phyloP scores from a whole-genome alignment of 2,888 invertebrate species.

The Palloptera scutellata region DNA sequence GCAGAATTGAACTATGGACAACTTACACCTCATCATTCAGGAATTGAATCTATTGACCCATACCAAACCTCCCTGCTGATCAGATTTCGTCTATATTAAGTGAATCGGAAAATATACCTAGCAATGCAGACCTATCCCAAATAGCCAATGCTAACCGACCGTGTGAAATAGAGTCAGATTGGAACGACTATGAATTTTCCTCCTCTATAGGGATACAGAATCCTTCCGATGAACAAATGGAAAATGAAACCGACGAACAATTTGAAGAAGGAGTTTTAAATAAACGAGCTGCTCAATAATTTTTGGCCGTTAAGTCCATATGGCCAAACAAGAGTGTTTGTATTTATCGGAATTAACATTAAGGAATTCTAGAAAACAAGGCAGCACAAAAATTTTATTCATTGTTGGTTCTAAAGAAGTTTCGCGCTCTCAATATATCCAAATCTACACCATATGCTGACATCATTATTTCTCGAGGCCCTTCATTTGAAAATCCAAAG shows the following conservation, averaged over 20 bases:
- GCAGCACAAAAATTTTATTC: conserved; percentile 99
- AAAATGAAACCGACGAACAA: conserved; percentile 90
- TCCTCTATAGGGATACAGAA: conserved; percentile 77
- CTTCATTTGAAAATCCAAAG: conserved; percentile 82
- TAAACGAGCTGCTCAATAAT: conserved; percentile 92
- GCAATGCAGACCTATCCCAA: conserved; percentile 23
- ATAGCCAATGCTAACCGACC: conserved; percentile 25
- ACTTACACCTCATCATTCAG: conserved; percentile 64
- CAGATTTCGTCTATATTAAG: conserved; percentile 65
- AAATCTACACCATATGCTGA: conserved; percentile 89
- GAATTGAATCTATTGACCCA: conserved; percentile 67
- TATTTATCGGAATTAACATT: conserved; percentile 82
- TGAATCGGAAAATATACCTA: conserved; percentile 54
- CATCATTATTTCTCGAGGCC: conserved; percentile 83
- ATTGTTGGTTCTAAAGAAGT: conserved; percentile 94
- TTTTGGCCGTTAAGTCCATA: conserved; percentile 78
- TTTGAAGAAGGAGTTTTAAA: conserved; percentile 92
- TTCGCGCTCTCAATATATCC: conserved; percentile 87
- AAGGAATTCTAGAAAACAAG: conserved; percentile 88
- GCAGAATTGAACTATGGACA: conserved; percentile 66
- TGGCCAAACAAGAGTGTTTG: conserved; percentile 73
- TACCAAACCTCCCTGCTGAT: conserved; percentile 73
- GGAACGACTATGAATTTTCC: conserved; percentile 72
- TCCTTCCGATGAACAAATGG: conserved; percentile 81
- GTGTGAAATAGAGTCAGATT: conserved; percentile 49